Conservation (phyloP, 2,797 vertebrate species). For the Clarias platycephalus region DNA sequence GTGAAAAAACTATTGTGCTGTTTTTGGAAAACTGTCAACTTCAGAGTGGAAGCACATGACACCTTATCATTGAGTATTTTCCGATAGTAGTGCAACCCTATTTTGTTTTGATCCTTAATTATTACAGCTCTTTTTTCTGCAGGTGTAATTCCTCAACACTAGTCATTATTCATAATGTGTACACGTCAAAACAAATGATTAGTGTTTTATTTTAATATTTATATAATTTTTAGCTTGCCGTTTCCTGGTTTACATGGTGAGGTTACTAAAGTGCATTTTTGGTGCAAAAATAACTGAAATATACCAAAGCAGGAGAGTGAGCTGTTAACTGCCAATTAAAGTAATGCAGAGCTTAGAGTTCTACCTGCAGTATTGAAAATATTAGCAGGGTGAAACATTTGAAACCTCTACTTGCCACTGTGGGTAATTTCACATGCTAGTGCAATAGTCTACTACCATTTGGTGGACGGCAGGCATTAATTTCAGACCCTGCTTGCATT, state of each 20-base stretch:
- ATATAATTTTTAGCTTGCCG: background rate
- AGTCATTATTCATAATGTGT: background rate
- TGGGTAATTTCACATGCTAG: constrained; percentile 1
- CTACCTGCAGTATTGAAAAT: background rate
- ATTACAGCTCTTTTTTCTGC: background rate
- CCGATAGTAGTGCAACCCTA: background rate
- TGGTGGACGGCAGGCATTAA: background rate
- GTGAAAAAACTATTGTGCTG: background rate
- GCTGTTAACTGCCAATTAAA: background rate
- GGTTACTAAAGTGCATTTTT: background rate
- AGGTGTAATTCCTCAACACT: background rate
- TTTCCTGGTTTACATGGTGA: background rate
- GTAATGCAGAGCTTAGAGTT: background rate
- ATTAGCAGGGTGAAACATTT: background rate
- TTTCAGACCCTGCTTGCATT: constrained; percentile 5
- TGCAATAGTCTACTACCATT: constrained; percentile 1
- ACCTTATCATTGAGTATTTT: background rate
- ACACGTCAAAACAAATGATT: background rate
- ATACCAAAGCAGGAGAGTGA: background rate
- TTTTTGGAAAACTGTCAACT: too few species aligned
- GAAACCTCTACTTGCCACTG: background rate
- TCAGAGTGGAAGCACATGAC: background rate
- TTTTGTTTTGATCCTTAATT: background rate
- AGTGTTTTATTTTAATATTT: background rate
- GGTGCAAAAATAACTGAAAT: background rate